Evolutionary conservation across 2,797 vertebrate genomes (phyloP).

Genomic region (Anguilla obscura): DNA sequence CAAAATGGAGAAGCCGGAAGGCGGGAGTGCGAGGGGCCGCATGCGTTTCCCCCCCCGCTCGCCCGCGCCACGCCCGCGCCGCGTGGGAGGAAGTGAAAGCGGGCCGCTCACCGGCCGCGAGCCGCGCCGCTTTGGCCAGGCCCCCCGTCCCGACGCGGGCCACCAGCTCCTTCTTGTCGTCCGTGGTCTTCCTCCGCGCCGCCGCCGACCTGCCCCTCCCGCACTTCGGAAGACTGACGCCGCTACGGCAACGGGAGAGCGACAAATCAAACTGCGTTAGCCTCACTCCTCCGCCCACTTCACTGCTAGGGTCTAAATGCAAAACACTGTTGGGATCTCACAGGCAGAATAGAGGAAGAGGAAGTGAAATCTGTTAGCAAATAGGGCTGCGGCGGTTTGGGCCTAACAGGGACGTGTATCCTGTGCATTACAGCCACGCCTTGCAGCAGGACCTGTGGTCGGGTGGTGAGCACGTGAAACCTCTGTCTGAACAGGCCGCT

Average conservation of each 20-base stretch:
- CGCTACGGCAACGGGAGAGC: constrained; percentile 45
- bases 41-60: not conserved
- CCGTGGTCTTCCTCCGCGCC: constrained; percentile 86
- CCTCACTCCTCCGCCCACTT: not conserved
- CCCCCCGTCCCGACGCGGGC: constrained; percentile 86
- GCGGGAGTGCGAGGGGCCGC: not conserved
- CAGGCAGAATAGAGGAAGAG: not conserved
- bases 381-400: too few species aligned
- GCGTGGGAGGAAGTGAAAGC: not conserved
- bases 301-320: not conserved
- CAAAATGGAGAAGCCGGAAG: not conserved
- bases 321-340: not conserved
- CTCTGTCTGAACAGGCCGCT: not conserved
- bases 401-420: not conserved
- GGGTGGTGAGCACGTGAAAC: not conserved
- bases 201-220: constrained; percentile 84
- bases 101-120: constrained; percentile 80
- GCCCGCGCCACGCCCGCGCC: too few species aligned
- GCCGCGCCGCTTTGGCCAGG: constrained; percentile 83
- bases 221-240: constrained; percentile 76
- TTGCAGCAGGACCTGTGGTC: not conserved
- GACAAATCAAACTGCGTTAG: not conserved
- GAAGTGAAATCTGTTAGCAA: not conserved
- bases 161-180: constrained; percentile 82
- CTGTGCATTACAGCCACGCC: not conserved